phyloP scores from a whole-genome alignment of 2,113 vertebrate genomes.

The Dendropsophus ebraccatus region DNA sequence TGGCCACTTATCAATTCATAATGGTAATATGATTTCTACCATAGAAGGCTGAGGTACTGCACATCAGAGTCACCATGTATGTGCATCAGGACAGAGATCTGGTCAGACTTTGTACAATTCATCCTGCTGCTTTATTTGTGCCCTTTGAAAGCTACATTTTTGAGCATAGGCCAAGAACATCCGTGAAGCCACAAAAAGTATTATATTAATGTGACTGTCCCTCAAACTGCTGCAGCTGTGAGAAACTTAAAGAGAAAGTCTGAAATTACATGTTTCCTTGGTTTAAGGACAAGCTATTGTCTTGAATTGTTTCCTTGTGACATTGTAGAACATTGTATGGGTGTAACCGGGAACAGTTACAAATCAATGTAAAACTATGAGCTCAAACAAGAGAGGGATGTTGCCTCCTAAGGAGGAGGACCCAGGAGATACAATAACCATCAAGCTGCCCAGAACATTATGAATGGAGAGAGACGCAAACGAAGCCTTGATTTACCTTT shows the following conservation, averaged over 20 bases:
- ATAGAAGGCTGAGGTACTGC: background rate
- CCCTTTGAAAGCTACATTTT: slow-evolving; percentile 15
- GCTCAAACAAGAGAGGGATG: no score
- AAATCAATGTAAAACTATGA: background rate
- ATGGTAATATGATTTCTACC: background rate
- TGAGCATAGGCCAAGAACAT: slow-evolving; percentile 14
- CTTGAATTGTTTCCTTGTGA: no score
- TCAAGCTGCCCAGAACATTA: no score
- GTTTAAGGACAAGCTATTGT: background rate
- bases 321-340: no score
- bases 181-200: background rate
- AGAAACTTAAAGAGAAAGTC: background rate
- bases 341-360: no score
- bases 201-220: slow-evolving; percentile 9
- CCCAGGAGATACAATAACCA: no score
- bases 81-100: background rate
- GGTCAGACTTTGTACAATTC: background rate
- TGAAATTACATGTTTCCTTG: background rate
- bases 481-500: no score
- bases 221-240: background rate
- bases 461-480: no score
- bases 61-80: slow-evolving; percentile 9
- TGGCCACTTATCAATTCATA: background rate
- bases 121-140: background rate
- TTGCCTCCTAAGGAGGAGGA: no score